phyloP scores from a whole-genome alignment of 2,113 vertebrate species.

The Pollachius pollachius region DNA sequence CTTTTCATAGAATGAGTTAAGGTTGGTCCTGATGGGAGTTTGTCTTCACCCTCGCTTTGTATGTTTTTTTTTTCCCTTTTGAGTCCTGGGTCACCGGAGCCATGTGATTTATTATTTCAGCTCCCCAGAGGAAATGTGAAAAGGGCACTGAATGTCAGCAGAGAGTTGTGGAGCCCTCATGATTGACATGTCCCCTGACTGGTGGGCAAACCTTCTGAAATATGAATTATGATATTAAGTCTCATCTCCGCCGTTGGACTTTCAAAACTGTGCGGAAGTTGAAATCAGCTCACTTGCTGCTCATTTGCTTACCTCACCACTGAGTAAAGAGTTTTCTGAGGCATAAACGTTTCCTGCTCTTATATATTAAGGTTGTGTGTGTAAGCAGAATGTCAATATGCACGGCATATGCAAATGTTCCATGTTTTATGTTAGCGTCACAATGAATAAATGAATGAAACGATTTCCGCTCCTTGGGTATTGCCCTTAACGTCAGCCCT shows the following conservation, averaged over 20 bases:
- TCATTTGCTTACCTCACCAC: background rate
- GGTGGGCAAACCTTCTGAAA: conserved; percentile 31
- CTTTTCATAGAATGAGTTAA: conserved; percentile 60
- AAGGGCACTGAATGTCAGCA: conserved; percentile 71
- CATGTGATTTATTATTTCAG: conserved; percentile 65
- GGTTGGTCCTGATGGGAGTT: conserved; percentile 11
- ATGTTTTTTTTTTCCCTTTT: conserved; percentile 22
- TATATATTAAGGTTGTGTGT: too few species aligned
- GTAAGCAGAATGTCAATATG: too few species aligned
- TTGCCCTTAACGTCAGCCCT: background rate
- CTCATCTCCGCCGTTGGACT: conserved; percentile 1
- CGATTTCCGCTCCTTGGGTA: background rate
- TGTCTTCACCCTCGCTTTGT: conserved; percentile 18
- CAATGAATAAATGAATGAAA: background rate
- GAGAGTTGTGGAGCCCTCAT: conserved; percentile 60
- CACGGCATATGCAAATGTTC: too few species aligned
- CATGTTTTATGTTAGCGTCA: background rate
- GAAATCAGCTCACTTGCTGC: background rate
- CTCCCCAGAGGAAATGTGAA: conserved; percentile 70
- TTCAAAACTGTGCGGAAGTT: conserved; percentile 4
- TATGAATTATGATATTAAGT: conserved; percentile 39
- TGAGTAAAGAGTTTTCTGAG: background rate
- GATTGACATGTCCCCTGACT: conserved; percentile 60
- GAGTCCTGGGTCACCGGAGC: conserved; percentile 48
- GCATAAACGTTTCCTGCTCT: background rate